Base-by-base conservation (phyloP, 2,888 invertebrate species). In the Polydrusus pterygomalis region DNA sequence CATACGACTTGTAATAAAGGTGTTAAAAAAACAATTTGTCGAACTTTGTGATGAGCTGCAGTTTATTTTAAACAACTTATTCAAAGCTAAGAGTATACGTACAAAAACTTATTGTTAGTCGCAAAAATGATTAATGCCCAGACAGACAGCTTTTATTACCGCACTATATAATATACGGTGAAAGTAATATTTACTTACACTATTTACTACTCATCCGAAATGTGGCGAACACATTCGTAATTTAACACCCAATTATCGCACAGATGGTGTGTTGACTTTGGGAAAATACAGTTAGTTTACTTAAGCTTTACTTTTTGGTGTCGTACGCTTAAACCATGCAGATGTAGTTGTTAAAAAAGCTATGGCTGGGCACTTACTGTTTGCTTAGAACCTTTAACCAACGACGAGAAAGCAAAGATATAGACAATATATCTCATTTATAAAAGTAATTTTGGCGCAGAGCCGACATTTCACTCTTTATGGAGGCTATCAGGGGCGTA, bases 151-250 rank as follows among this genome's bases (percentile, higher is more conserved):
- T 13, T 34, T 58, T 58, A 30, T 64, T 64, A 47, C 2, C 49
- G 25, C 38, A 49, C 34, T 30, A 51, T n/a, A n/a, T n/a, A n/a
- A n/a, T n/a, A n/a, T 49, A 62, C 70, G n/a, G 60, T 47, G 70
- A 70, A 70, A 70, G 70, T 62, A 47, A 62, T 70, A 62, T 70
- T 70, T 70, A 70, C 70, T 70, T 20, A 67, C 54, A 67, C 51
- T 67, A 67, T 67, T 67, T 67, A 67, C 67, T 54, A 54, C 51
- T 54, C 69, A 45, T 69, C 70, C 18, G 47, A 70, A 70, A 70
- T 70, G 70, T 70, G 70, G 70, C 38, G 47, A 62, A 70, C 70
- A 70, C 70, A 70, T 70, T 70, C 38, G 70, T 60, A 70, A 70
- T 51, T 70, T 70, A 70, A 70, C 62, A 70, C 70, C 70, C 38